Percentiles rank a stretch among this genome's conserved stretches.
Evolutionary conservation across 35 echinoderm and acorn worm species (phyloP).

Genomic region (Lytechinus pictus): DNA sequence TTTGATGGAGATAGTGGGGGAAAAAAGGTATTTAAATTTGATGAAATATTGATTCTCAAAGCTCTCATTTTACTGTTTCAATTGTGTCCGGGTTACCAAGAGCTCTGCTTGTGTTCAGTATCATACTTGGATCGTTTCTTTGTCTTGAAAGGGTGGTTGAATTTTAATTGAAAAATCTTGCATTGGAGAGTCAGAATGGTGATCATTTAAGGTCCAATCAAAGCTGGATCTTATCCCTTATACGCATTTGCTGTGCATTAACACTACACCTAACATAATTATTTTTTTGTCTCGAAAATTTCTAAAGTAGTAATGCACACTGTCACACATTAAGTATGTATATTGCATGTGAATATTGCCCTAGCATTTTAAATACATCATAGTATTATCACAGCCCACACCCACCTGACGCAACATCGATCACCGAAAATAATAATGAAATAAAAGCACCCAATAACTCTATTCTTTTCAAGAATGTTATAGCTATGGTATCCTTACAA

Average conservation of each 20-base stretch:
- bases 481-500: background rate
- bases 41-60: too few species aligned
- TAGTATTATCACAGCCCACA: background rate
- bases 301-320: slow-evolving; percentile 26
- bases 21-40: too few species aligned
- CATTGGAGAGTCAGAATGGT: background rate
- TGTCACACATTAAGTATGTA: slow-evolving; percentile 45
- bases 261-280: background rate
- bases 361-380: slow-evolving; percentile 16
- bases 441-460: slow-evolving; percentile 17
- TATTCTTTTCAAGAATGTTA: background rate
- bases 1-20: too few species aligned
- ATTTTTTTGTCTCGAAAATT: background rate
- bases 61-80: too few species aligned
- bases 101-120: too few species aligned
- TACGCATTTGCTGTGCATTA: background rate
- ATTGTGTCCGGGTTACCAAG: too few species aligned
- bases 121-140: background rate
- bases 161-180: background rate
- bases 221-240: background rate
- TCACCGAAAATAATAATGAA: background rate
- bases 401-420: background rate
- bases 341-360: slow-evolving; percentile 36
- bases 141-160: background rate
- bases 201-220: background rate